Base-by-base conservation (phyloP, 2,113 vertebrate species). In the Eptesicus fuscus region DNA sequence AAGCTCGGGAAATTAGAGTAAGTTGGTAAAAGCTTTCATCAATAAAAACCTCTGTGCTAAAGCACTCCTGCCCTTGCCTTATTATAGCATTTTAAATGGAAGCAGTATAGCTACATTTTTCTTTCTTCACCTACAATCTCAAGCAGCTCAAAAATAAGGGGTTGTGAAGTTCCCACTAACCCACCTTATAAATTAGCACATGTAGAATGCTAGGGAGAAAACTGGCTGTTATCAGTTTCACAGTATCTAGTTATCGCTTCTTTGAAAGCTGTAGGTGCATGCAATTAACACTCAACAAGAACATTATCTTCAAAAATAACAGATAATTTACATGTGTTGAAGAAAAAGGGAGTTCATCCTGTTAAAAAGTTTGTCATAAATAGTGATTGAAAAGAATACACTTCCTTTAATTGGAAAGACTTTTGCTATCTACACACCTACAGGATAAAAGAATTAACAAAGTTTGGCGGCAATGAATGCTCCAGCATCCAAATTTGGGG, bases 111-210 rank as follows among this genome's bases (percentile, higher is more conserved):
- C 94, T 88, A 56, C 67, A 92, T 95, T 96, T 97, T 95, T 88
- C 89, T 95, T 94, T 89, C 88, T 51, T 49, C 92, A 49, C 59
- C 95, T 86, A 95, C 92, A 90, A 92, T 91, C 59, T 40, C 84
- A 94, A 32, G 6, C 8, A 89, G 32, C 12, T 91, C 88, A 61
- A 89, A 96, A 96, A 91, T 76, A 96, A 96, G 40, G 63, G 67
- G 18, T 22, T 78, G 59, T 30, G 93, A 98, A 98, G 42, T 79
- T 94, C 92, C 88, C 92, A 97, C 85, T 97, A 98, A 98, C 96
- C 96, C 97, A 97, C 98, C 95, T 98, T 98, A 98, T 98, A 98
- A 98, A 98, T 98, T 98, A 98, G 95, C 97, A 97, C 61, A 12
- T 90, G 80, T 35, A 59, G 70, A 96, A 90, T 70, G 35, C 37